These are phyloP conservation scores for Chromis chromis DNA, from an alignment of 2,797 vertebrate genomes.

Conservation along the genomic window DNA sequence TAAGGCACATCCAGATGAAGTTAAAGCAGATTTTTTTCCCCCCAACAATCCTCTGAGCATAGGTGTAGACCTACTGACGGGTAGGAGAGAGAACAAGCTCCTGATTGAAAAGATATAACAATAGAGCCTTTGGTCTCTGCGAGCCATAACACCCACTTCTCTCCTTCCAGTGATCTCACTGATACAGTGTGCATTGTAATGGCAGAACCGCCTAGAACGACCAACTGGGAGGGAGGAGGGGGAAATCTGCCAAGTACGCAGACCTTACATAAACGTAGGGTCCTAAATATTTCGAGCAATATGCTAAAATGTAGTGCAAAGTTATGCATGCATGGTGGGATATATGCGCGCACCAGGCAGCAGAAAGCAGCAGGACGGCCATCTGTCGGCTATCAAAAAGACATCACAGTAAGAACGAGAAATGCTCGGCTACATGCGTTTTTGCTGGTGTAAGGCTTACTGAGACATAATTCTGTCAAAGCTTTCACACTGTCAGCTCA, in stretches of 20 bases:
- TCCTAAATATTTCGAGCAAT: conserved; percentile 37
- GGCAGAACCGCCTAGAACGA: conserved; percentile 51
- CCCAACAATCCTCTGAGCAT: not conserved
- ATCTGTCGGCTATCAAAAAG: conserved; percentile 57
- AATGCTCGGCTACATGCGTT: conserved; percentile 22
- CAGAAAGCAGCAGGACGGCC: conserved; percentile 31
- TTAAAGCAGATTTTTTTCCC: not conserved
- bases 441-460: conserved; percentile 11
- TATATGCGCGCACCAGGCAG: conserved; percentile 16
- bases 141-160: conserved; percentile 70
- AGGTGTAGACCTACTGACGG: conserved; percentile 41
- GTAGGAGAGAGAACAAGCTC: conserved; percentile 55
- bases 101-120: conserved; percentile 67
- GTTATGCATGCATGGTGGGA: conserved; percentile 28
- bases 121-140: conserved; percentile 62
- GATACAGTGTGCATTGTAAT: conserved; percentile 57
- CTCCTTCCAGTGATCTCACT: conserved; percentile 55
- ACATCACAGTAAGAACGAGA: conserved; percentile 14
- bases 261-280: conserved; percentile 38
- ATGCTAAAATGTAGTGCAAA: conserved; percentile 7
- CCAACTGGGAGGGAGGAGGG: conserved; percentile 17
- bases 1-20: not conserved
- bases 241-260: conserved; percentile 19
- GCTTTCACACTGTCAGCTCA: not conserved
- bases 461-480: not conserved